A percentile compares a stretch with the other conserved stretches of the same genome.
Conservation (phyloP, 2,113 vertebrate species). For the Oncorhynchus mykiss region DNA sequence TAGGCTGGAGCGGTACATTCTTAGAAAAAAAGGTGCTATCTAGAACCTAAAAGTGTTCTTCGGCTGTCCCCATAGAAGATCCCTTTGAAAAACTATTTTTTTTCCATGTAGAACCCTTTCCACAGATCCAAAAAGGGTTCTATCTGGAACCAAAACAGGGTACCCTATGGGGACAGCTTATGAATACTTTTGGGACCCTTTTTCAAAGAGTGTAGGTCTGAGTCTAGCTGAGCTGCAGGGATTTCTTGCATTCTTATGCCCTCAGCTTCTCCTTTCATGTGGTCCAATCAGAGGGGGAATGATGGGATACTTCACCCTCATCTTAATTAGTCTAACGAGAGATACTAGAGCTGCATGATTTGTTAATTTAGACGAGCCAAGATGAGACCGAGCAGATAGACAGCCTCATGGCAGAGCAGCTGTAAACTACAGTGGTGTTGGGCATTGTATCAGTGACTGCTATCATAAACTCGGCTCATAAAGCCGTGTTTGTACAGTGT, state of each 20-base stretch:
- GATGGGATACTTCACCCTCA: neutral
- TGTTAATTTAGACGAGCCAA: neutral
- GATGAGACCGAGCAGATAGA: neutral
- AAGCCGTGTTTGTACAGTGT: conserved; percentile 57
- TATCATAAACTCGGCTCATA: conserved; percentile 43
- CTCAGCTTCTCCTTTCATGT: neutral
- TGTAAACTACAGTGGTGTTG: conserved; percentile 51
- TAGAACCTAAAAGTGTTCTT: no score
- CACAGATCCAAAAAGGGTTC: no score
- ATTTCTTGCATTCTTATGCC: neutral
- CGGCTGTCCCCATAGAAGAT: no score
- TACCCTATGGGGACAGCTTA: no score
- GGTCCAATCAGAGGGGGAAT: neutral
- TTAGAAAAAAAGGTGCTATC: neutral
- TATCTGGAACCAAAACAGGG: no score
- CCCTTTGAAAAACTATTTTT: no score
- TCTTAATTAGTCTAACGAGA: neutral
- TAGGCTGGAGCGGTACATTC: neutral
- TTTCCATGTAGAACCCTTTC: no score
- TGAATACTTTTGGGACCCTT: no score
- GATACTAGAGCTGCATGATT: neutral
- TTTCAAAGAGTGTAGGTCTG: no score
- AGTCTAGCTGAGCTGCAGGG: neutral
- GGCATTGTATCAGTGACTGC: neutral
- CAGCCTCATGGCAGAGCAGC: neutral